A percentile compares a stretch with the other conserved stretches of the same genome.
phyloP scores from a whole-genome alignment of 2,113 vertebrate genomes.

The Gambusia holbrooki region DNA sequence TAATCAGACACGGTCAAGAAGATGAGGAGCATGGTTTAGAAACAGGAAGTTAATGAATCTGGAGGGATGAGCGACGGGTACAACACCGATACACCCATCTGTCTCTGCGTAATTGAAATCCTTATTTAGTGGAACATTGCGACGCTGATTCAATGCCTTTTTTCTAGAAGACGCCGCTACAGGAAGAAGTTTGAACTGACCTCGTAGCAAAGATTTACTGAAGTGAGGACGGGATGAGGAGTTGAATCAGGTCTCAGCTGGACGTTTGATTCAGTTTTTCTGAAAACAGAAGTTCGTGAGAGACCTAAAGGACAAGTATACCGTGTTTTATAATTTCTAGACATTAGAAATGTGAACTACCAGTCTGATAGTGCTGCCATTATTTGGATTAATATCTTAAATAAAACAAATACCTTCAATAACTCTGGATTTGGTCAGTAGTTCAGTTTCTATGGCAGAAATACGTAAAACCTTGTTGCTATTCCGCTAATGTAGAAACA shows the following conservation, averaged over 20 bases:
- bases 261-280: not conserved
- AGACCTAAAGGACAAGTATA: not conserved
- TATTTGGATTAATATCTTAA: not conserved
- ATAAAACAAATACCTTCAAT: no score
- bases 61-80: constrained; percentile 51
- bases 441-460: no score
- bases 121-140: constrained; percentile 34
- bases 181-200: not conserved
- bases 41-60: constrained; percentile 61
- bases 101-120: constrained; percentile 43
- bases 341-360: not conserved
- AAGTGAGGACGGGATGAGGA: not conserved
- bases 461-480: no score
- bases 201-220: constrained; percentile 14
- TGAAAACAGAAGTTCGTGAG: not conserved
- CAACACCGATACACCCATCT: constrained; percentile 26
- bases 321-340: no score
- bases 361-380: not conserved
- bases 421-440: no score
- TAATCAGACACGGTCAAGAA: constrained; percentile 58
- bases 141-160: constrained; percentile 27
- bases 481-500: no score
- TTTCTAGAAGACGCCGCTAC: not conserved
- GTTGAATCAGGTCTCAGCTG: not conserved
- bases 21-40: constrained; percentile 38